Conservation (phyloP, 2,113 vertebrate genomes). For the Esox niger region DNA sequence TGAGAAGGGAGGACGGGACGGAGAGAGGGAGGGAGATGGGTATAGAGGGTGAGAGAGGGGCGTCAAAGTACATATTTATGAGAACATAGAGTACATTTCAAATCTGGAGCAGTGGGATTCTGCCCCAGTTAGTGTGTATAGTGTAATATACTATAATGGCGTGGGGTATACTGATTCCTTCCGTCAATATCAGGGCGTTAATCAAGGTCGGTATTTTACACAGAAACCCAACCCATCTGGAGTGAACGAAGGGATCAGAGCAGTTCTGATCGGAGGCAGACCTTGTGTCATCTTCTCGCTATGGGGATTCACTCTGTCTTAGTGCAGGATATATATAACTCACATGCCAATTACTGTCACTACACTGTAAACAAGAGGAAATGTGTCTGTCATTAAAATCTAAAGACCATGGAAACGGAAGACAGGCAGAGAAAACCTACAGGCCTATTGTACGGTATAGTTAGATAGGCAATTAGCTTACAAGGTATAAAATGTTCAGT, state of each 20-base stretch:
- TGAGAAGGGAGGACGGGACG: not conserved
- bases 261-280: conserved; percentile 40
- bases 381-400: conserved; percentile 58
- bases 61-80: conserved; percentile 32
- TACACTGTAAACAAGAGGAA: conserved; percentile 64
- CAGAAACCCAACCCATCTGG: conserved; percentile 49
- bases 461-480: conserved; percentile 13
- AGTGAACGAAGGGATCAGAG: conserved; percentile 52
- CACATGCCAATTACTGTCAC: conserved; percentile 63
- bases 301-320: conserved; percentile 20
- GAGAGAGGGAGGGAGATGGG: conserved; percentile 24
- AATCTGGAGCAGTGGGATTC: conserved; percentile 23
- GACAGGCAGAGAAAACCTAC: conserved; percentile 25
- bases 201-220: not conserved
- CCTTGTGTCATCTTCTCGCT: conserved; percentile 32
- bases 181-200: conserved; percentile 12
- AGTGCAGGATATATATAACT: conserved; percentile 33
- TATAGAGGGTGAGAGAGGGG: conserved; percentile 1
- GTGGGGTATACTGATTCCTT: not conserved
- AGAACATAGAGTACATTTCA: conserved; percentile 37
- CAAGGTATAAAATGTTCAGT: conserved; percentile 36
- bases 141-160: not conserved
- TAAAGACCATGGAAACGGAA: conserved; percentile 56
- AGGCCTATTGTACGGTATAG: conserved; percentile 31
- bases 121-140: not conserved